These are phyloP conservation scores for Priocnemis perturbator DNA, from an alignment of 2,888 invertebrate species.

Conservation along the genomic window DNA sequence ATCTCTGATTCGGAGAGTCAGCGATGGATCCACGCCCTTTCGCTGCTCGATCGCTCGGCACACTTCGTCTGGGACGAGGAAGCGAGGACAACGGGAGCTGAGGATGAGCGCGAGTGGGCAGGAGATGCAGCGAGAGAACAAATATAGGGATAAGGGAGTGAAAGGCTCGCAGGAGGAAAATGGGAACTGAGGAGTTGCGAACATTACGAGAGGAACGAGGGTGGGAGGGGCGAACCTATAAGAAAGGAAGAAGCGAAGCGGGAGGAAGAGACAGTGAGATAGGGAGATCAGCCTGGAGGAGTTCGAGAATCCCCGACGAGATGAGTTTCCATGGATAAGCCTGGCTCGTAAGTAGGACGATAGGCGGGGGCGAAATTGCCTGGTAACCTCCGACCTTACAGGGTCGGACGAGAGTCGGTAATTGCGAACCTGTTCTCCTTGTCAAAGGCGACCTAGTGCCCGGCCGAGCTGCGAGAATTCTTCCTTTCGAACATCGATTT, in stretches of 20 bases:
- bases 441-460: slow-evolving; percentile 48
- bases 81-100: slow-evolving; percentile 23
- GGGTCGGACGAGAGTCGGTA: slow-evolving; percentile 58
- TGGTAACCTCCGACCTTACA: slow-evolving; percentile 64
- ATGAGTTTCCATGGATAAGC: slow-evolving; percentile 59
- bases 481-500: slow-evolving; percentile 29
- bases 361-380: slow-evolving; percentile 61
- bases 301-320: slow-evolving; percentile 44
- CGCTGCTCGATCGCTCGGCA: slow-evolving; percentile 61
- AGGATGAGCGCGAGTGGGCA: slow-evolving; percentile 10
- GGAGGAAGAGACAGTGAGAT: slow-evolving; percentile 15
- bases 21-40: slow-evolving; percentile 63
- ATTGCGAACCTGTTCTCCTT: slow-evolving; percentile 57
- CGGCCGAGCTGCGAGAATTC: slow-evolving; percentile 32
- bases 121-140: slow-evolving; percentile 11
- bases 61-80: slow-evolving; percentile 22
- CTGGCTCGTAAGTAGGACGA: slow-evolving; percentile 59
- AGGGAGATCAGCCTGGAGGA: slow-evolving; percentile 23
- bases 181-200: background rate
- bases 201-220: slow-evolving; percentile 4
- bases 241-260: slow-evolving; percentile 15
- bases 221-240: background rate
- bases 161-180: background rate
- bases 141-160: background rate
- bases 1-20: slow-evolving; percentile 12